These are phyloP conservation scores for Anseranas semipalmata DNA, from an alignment of 2,113 vertebrate genomes.

Conservation along the genomic window DNA sequence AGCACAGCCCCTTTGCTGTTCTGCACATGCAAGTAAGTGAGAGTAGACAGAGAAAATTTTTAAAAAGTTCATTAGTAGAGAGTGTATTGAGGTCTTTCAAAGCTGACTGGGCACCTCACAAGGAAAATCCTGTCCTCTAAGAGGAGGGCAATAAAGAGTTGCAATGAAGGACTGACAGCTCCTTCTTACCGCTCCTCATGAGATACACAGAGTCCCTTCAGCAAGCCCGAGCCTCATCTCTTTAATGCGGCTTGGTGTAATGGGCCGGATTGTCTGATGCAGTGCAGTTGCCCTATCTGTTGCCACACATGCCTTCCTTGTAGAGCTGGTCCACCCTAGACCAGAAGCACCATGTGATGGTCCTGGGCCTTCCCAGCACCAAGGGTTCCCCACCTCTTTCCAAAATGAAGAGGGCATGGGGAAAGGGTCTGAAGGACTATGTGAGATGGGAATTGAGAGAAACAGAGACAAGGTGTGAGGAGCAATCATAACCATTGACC, in stretches of 20 bases:
- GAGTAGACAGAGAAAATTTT: background rate
- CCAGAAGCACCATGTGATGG: background rate
- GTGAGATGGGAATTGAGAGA: background rate
- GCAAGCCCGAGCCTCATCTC: background rate
- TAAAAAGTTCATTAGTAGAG: background rate
- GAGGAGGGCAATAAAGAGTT: background rate
- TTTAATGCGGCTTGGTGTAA: rapidly evolving
- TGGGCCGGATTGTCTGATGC: background rate
- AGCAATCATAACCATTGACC: background rate
- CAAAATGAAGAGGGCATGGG: background rate
- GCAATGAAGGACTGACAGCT: background rate
- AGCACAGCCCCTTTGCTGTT: background rate
- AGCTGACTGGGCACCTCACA: background rate
- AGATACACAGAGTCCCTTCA: rapidly evolving
- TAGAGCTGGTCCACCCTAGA: background rate
- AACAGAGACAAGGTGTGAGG: background rate
- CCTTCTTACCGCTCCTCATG: background rate
- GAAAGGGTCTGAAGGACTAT: background rate
- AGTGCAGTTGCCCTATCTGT: background rate
- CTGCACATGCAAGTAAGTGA: background rate
- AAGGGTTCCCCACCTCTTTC: background rate
- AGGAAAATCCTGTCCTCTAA: background rate
- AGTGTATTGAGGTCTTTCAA: background rate
- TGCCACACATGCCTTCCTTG: rapidly evolving
- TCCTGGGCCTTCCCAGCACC: background rate